Evolutionary conservation across 2,797 vertebrate genomes (phyloP).

Genomic region (Girardinus metallicus): DNA sequence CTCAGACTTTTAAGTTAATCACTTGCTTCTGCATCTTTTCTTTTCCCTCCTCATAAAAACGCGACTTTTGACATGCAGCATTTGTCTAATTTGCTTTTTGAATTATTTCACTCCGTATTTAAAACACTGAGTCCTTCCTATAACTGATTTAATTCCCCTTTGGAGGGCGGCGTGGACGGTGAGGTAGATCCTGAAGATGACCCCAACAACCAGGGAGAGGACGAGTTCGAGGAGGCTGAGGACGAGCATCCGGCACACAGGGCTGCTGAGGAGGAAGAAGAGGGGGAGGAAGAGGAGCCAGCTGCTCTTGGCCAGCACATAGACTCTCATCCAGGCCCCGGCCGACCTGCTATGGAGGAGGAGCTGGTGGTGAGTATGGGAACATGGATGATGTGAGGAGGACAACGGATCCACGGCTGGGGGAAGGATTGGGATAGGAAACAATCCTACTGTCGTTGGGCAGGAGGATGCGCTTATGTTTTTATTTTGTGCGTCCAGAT

Average conservation of each 20-base stretch:
- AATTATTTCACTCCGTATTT: not conserved
- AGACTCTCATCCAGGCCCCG: slow-evolving; percentile 67
- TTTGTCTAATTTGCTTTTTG: not conserved
- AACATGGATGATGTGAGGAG: not conserved
- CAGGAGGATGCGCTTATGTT: not conserved
- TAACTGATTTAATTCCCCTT: not conserved
- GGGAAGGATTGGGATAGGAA: not conserved
- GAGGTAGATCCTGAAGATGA: slow-evolving; percentile 95
- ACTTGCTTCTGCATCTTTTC: not conserved
- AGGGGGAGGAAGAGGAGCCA: slow-evolving; percentile 84
- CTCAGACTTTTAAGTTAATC: not conserved
- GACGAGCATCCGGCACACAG: slow-evolving; percentile 85
- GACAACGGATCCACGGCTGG: not conserved
- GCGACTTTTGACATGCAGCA: not conserved
- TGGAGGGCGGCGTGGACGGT: slow-evolving; percentile 80
- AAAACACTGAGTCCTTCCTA: not conserved
- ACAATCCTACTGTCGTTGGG: not conserved
- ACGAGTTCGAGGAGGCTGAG: slow-evolving; percentile 97
- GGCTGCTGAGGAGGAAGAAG: slow-evolving; percentile 75
- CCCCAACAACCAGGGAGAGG: slow-evolving; percentile 98
- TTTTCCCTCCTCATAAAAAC: not conserved
- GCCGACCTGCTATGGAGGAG: slow-evolving; percentile 84
- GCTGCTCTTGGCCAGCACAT: slow-evolving; percentile 80
- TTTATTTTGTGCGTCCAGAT: slow-evolving; percentile 78
- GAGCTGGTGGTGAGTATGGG: slow-evolving; percentile 87